These are phyloP conservation scores for Morpho achilles DNA, from an alignment of 2,888 invertebrate species.

Conservation along the genomic window DNA sequence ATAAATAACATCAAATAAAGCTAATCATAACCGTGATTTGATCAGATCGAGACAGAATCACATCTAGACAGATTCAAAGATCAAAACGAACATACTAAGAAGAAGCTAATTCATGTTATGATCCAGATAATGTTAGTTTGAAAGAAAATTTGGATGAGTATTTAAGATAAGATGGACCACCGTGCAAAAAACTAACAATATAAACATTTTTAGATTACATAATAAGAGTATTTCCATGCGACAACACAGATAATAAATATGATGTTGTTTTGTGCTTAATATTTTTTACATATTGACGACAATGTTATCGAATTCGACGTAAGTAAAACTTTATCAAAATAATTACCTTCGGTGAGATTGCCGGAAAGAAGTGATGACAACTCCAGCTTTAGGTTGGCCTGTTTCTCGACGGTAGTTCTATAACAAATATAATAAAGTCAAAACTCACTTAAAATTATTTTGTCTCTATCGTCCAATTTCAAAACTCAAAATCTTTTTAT, in stretches of 20 bases:
- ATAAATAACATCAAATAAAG: constrained; percentile 31
- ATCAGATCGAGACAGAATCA: constrained; percentile 2
- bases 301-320: constrained; percentile 5
- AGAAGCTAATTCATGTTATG: constrained; percentile 1
- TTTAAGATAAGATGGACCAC: constrained; percentile 27
- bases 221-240: constrained; percentile 46
- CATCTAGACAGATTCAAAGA: not conserved
- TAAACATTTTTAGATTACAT: constrained; percentile 26
- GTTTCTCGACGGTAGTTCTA: constrained; percentile 73
- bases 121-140: constrained; percentile 1
- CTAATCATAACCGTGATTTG: not conserved
- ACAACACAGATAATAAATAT: constrained; percentile 56
- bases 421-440: not conserved
- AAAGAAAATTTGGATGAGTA: constrained; percentile 14
- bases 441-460: too few species aligned
- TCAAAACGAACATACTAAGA: constrained; percentile 1
- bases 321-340: constrained; percentile 5
- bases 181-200: constrained; percentile 49
- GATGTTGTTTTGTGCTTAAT: constrained; percentile 45
- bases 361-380: constrained; percentile 93
- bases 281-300: constrained; percentile 16
- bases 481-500: too few species aligned
- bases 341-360: constrained; percentile 90
- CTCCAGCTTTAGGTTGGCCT: constrained; percentile 85
- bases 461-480: too few species aligned